phyloP scores from a whole-genome alignment of 2,797 vertebrate genomes.

The Xenopus petersii region DNA sequence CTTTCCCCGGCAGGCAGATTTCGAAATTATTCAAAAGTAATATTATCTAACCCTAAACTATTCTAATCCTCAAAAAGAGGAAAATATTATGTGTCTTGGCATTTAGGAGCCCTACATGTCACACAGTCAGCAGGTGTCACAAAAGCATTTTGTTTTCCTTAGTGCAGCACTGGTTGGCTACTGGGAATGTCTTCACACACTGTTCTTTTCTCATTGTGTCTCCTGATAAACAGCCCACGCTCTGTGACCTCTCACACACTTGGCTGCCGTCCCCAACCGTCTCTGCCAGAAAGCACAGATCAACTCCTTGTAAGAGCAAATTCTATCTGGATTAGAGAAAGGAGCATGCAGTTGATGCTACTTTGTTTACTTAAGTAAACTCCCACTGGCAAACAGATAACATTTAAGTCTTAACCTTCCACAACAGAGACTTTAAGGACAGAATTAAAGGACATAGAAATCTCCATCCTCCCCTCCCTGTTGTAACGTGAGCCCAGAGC shows the following conservation, averaged over 20 bases:
- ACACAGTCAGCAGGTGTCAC: background rate
- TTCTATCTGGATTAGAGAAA: background rate
- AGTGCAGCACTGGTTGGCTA: conserved; percentile 3
- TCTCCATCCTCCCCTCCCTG: no score
- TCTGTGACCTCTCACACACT: conserved; percentile 28
- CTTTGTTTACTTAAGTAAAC: background rate
- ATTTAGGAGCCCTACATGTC: no score
- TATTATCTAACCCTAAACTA: no score
- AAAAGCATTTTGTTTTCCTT: conserved; percentile 16
- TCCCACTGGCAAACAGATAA: background rate
- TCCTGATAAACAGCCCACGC: conserved; percentile 27
- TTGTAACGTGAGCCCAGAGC: no score
- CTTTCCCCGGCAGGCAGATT: no score
- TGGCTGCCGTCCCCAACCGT: background rate
- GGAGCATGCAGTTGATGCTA: background rate
- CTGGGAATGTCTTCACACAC: conserved; percentile 24
- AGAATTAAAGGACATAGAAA: no score
- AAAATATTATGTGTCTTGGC: background rate
- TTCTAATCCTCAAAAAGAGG: background rate
- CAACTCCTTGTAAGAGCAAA: conserved; percentile 37
- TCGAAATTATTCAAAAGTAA: no score
- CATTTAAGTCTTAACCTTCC: background rate
- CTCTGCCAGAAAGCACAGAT: background rate
- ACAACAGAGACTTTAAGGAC: no score
- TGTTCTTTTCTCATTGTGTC: conserved; percentile 37